Base-by-base conservation (phyloP, 2,113 vertebrate genomes). In the Vidua chalybeata region DNA sequence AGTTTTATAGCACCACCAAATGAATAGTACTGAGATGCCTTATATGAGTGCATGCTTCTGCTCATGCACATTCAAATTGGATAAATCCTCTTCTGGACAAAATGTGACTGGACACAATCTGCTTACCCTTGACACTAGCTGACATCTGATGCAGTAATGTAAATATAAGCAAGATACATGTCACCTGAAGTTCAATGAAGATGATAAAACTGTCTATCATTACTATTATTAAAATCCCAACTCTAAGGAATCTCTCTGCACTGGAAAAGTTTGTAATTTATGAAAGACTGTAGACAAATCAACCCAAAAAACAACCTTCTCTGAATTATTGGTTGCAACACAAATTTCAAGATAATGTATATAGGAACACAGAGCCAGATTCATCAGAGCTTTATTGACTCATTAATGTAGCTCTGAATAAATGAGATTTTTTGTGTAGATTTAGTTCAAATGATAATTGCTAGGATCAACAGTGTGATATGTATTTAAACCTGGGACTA, bases 301-400 rank as follows among this genome's bases (percentile, higher is more conserved):
- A 62, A 80, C 5, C 12, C 7, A 58, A 68, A 73, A 84, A 80
- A 8, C 28, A 84, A 22, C 35, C 30, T 68, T 45, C 48, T 88
- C 64, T 33, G 14, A 55, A 61, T 79, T 90, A 49, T 11, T 95
- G 45, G 27, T 86, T 71, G 67, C 72, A 81, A 52, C 56, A 84
- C 51, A 90, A 4, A 68, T 81, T 94, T 93, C 75, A 67, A 72
- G 61, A 71, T 92, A 78, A 93, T 68, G 15, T 75, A 74, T 86
- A 90, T n/a, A 68, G 56, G 82, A 90, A 58, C 55, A 81, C 46
- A 87, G 46, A 95, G 92, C 77, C 91, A 96, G 77, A 84, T 97
- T 96, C 94, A 94, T 94, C 94, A 97, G 83, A 86, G 81, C 43
- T 97, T 97, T 97, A 97, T 89, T 97, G 97, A 95, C 93, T 97